phyloP scores from a whole-genome alignment of 2,888 invertebrate species.

The Ecliptopera silaceata region DNA sequence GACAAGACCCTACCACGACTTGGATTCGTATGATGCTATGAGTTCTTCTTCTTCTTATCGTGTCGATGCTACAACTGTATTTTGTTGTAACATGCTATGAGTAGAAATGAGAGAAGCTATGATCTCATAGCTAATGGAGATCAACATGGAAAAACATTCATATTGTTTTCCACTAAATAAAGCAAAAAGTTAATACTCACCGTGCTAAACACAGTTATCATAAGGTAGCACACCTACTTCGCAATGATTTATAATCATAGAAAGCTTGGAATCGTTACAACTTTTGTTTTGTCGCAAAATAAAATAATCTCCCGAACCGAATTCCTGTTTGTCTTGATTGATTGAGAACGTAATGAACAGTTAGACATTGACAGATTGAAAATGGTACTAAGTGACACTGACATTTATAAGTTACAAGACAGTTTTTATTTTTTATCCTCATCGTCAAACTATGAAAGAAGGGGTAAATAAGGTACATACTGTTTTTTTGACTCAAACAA shows the following conservation, averaged over 20 bases:
- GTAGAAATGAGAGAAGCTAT: constrained; percentile 16
- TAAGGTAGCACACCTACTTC: neutral
- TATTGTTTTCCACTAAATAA: neutral
- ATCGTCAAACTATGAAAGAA: too few relatives aligned
- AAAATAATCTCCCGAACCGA: neutral
- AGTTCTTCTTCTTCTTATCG: too few relatives aligned
- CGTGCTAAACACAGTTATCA: constrained; percentile 4
- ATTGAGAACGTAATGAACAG: too few relatives aligned
- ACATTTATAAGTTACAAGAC: neutral
- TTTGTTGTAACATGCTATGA: too few relatives aligned
- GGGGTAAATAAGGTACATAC: too few relatives aligned
- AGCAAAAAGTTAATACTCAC: constrained; percentile 4
- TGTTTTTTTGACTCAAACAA: too few relatives aligned
- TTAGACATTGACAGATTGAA: neutral
- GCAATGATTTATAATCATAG: neutral
- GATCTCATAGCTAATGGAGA: too few relatives aligned
- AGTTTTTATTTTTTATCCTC: too few relatives aligned
- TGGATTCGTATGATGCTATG: constrained; percentile 9
- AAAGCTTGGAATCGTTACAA: neutral
- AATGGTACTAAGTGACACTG: neutral
- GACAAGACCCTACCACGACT: constrained; percentile 12
- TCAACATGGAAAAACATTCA: constrained; percentile 31
- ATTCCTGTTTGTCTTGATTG: neutral
- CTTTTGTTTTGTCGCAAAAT: neutral
- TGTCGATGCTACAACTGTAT: too few relatives aligned